Percentiles rank a stretch among this genome's conserved stretches.
Conservation (phyloP, 1,140 invertebrate genomes). For the Andrena cerasifolii region DNA sequence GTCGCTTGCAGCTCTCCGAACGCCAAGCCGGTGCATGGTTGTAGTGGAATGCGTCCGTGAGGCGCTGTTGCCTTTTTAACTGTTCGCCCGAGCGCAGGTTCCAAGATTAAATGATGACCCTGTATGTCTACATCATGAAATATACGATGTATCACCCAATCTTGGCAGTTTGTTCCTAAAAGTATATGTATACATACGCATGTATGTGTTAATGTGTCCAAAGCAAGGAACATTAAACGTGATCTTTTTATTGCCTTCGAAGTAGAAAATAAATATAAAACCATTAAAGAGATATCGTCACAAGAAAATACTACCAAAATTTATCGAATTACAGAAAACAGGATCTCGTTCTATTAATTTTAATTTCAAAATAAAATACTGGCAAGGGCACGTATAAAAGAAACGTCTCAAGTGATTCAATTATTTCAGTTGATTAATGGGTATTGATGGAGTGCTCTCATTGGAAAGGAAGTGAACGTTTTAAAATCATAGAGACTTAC, state of each 20-base stretch:
- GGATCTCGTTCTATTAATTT: background rate
- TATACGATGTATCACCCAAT: conserved; percentile 7
- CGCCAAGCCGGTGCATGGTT: no score
- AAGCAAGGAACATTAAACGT: background rate
- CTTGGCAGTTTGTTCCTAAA: background rate
- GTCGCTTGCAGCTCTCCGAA: no score
- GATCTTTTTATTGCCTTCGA: background rate
- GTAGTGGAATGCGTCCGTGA: no score
- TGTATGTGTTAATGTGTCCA: conserved; percentile 4
- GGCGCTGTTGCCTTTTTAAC: no score
- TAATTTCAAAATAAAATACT: conserved; percentile 21
- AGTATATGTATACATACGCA: conserved; percentile 6
- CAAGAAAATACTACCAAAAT: background rate
- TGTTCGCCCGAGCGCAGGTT: no score
- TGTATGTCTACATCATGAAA: conserved; percentile 9
- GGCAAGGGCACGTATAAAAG: conserved; percentile 13
- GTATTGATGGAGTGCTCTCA: conserved; percentile 20
- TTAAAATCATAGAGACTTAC: conserved; percentile 82
- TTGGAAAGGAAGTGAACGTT: conserved; percentile 34
- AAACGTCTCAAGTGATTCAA: conserved; percentile 11
- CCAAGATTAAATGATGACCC: no score
- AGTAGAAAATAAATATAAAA: conserved; percentile 16
- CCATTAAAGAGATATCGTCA: background rate
- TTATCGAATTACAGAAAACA: background rate
- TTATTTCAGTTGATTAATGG: conserved; percentile 30